These are phyloP conservation scores for Oreochromis spilurus DNA, from an alignment of 2,113 vertebrate species.

Conservation along the genomic window DNA sequence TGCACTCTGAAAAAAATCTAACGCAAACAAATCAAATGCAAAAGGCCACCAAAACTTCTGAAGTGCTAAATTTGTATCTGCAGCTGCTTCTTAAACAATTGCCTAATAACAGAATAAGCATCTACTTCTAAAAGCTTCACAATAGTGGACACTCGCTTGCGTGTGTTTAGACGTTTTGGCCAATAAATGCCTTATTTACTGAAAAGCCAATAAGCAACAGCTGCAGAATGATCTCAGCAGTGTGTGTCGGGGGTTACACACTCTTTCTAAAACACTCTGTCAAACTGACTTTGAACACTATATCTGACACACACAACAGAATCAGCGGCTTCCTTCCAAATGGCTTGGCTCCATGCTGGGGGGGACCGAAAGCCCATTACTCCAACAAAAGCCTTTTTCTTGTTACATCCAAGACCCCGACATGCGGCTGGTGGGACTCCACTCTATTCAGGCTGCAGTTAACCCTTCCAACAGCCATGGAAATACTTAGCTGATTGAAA, in stretches of 20 bases:
- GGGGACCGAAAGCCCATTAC: neutral
- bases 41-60: neutral
- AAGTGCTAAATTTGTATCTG: neutral
- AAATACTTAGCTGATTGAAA: slow-evolving; percentile 48
- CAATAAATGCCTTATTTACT: slow-evolving; percentile 43
- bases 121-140: neutral
- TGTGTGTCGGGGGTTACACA: slow-evolving; percentile 30
- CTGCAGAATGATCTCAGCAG: slow-evolving; percentile 60
- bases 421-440: slow-evolving; percentile 16
- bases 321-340: slow-evolving; percentile 32
- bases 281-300: slow-evolving; percentile 52
- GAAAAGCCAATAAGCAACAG: slow-evolving; percentile 55
- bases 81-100: neutral
- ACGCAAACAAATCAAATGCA: neutral
- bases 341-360: slow-evolving; percentile 34
- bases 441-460: slow-evolving; percentile 18
- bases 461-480: slow-evolving; percentile 38
- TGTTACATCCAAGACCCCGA: slow-evolving; percentile 28
- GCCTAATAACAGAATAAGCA: neutral
- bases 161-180: slow-evolving; percentile 7
- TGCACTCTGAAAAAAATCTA: neutral
- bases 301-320: slow-evolving; percentile 36
- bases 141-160: neutral
- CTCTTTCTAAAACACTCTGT: slow-evolving; percentile 21
- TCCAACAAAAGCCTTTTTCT: slow-evolving; percentile 64